Evolutionary conservation across 2,113 vertebrate species (phyloP), one percentile per base, ranked within the genome.

Genomic region (Saguinus imperator): DNA sequence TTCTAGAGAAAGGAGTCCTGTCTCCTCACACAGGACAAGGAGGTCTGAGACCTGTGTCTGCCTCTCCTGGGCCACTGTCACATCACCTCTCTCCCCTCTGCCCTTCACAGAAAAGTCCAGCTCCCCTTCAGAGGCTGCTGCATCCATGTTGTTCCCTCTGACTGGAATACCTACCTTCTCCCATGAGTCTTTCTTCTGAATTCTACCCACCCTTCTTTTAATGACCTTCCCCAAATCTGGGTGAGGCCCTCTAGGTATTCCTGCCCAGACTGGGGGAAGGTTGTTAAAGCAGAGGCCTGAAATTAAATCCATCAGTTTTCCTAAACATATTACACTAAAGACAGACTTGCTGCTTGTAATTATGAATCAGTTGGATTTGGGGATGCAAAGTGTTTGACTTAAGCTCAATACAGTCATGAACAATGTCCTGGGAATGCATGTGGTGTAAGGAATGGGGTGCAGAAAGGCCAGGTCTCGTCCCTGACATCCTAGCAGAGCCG

Each of bases 241-340:
- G 35, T 16, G 29, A 40, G 29, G 23, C 13, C 11, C 17, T 73
- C 52, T 37, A 6, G 8, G 52, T 79, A 50, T 50, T 43, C n/a
- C 18, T 32, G 61, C 61, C 12, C 61, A 64, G 27, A 64, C 5
- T 64, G 13, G 61, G 61, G 27, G 61, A 64, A 64, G 27, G 27
- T 64, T 12, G 29, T 64, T 64, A 64, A 64, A 64, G 61, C 27
- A 64, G 61, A 64, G 27, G 61, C 27, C 61, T 64, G 61, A 99
- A 99, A 99, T 99, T 98, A 99, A 99, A 98, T 98, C 98, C 98
- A 99, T 99, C 98, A 98, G 98, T 99, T 99, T 99, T 98, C 98
- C 98, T 98, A 98, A 99, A 99, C 98, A 99, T 97, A 98, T 99
- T 99, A 98, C 94, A 98, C 98, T 98, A 98, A 98, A 98, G 98